Evolutionary conservation across 2,113 vertebrate genomes (phyloP).

Genomic region (Sporophila hypoxantha): DNA sequence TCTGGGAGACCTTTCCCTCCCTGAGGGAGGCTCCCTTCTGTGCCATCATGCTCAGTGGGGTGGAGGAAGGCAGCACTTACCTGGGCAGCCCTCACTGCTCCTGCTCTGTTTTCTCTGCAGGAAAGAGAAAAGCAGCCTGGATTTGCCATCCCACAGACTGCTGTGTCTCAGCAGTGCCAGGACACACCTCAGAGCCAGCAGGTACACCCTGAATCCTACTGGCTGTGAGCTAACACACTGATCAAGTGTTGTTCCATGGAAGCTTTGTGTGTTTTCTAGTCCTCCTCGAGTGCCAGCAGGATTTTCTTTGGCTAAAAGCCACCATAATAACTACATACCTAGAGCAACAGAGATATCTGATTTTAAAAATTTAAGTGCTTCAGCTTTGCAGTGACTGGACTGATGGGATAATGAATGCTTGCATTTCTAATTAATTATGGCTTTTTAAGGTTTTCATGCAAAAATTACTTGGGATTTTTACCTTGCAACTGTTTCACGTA

Average conservation of each 20-base stretch:
- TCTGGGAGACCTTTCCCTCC: background rate
- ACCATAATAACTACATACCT: background rate
- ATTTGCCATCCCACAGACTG: background rate
- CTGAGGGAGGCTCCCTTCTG: background rate
- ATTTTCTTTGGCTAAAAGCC: background rate
- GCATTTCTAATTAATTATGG: background rate
- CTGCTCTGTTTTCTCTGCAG: background rate
- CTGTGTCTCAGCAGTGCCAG: background rate
- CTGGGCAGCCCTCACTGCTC: background rate
- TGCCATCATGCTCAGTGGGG: background rate
- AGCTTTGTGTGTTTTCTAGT: background rate
- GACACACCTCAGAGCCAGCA: background rate
- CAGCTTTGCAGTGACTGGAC: background rate
- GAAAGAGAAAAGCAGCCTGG: background rate
- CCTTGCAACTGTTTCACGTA: background rate
- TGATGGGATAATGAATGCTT: background rate
- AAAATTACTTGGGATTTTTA: background rate
- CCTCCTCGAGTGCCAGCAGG: background rate
- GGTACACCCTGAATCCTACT: background rate
- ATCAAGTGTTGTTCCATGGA: background rate
- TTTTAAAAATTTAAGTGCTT: background rate
- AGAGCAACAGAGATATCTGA: background rate
- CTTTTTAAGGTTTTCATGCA: background rate
- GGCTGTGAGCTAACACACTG: background rate
- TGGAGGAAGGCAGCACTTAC: background rate